Conservation (phyloP, 1,140 invertebrate genomes). For the Brachionus angularis region DNA sequence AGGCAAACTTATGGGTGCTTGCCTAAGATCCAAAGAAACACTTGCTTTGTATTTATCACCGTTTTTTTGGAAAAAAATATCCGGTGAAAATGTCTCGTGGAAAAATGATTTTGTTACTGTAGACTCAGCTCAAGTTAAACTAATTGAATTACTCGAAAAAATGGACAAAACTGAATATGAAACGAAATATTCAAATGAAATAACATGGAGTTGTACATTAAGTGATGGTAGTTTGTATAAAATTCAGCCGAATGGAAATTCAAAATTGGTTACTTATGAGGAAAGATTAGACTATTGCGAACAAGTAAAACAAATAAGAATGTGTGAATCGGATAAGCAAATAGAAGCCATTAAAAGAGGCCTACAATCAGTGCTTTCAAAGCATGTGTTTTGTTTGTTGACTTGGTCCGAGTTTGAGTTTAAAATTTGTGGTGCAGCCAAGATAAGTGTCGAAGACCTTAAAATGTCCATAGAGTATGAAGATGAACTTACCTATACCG, state of each 20-base stretch:
- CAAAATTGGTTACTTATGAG: constrained; percentile 48
- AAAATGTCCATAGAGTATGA: constrained; percentile 50
- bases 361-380: constrained; percentile 53
- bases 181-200: constrained; percentile 46
- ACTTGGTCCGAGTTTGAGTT: constrained; percentile 58
- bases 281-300: constrained; percentile 52
- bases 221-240: constrained; percentile 51
- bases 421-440: constrained; percentile 55
- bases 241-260: constrained; percentile 48
- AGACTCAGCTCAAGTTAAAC: constrained; percentile 53
- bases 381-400: constrained; percentile 54
- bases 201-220: constrained; percentile 52
- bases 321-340: constrained; percentile 54
- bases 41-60: constrained; percentile 52
- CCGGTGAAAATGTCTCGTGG: constrained; percentile 53
- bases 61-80: constrained; percentile 57
- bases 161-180: constrained; percentile 51
- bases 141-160: constrained; percentile 51
- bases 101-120: constrained; percentile 52
- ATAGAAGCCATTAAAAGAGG: constrained; percentile 51
- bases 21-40: constrained; percentile 54
- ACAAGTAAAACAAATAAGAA: constrained; percentile 50
- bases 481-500: constrained; percentile 54
- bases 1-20: constrained; percentile 58
- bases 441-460: constrained; percentile 54